Evolutionary conservation across 2,113 vertebrate species (phyloP).

Genomic region (Larimichthys polyactis): DNA sequence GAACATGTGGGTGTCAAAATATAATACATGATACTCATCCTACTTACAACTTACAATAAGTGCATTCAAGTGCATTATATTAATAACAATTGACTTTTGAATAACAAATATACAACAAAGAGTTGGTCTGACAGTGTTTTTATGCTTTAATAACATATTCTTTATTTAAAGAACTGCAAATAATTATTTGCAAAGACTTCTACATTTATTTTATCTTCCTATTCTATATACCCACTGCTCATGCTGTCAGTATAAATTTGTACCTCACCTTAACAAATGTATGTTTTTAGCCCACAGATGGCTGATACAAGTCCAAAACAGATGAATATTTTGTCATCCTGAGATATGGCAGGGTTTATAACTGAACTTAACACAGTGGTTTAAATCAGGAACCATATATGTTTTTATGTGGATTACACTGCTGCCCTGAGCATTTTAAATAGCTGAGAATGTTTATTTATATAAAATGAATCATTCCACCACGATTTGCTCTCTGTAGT

Average conservation of each 20-base stretch:
- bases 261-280: neutral
- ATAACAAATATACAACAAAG: neutral
- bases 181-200: neutral
- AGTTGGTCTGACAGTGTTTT: neutral
- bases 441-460: neutral
- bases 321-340: constrained; percentile 9
- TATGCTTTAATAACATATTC: neutral
- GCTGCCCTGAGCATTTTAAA: neutral
- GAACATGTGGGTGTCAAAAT: neutral
- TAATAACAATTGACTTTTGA: neutral
- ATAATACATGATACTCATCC: no score
- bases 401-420: constrained; percentile 11
- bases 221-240: neutral
- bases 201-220: neutral
- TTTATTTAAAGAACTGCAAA: neutral
- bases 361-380: neutral
- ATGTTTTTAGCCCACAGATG: neutral
- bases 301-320: neutral
- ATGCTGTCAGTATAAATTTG: neutral
- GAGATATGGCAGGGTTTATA: neutral
- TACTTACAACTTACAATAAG: neutral
- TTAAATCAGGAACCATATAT: neutral
- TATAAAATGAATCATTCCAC: neutral
- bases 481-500: neutral
- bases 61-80: neutral